Base-by-base conservation (phyloP, 2,797 vertebrate species). In the Siniperca scherzeri region DNA sequence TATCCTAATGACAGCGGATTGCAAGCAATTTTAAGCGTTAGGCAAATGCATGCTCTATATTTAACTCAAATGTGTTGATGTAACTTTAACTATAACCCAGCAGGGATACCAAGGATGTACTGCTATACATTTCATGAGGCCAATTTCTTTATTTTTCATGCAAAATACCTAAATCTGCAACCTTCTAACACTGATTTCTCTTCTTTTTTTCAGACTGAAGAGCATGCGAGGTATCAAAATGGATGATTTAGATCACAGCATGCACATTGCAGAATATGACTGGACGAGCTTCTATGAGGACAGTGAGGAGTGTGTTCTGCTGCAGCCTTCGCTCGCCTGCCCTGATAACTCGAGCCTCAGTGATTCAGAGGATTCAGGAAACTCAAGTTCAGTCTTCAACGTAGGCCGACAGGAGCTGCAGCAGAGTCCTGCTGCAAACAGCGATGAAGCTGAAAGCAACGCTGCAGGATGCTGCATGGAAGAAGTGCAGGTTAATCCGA, bases 241-340 rank as follows among this genome's bases (percentile, higher is more conserved):
- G 98, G 98, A 99, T 86, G 97, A 99, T 91, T 96, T 99, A 60
- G 97, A 99, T 92, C 97, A 99, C 93, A 99, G 98, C 81, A 95
- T 99, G 85, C 94, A 96, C 90, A 96, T 98, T 81, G 97, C 96
- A 5, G 97, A 99, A 86, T 89, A 89, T 48, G 98, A 98, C 82
- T 99, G 98, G 98, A 94, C 93, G 0, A 96, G 94, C 85, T 99
- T 99, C 92, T 95, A 90, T 3, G 93, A 90, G 55, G 94, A 96
- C 0, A 90, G 96, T 0, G 98, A 98, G 64, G 97, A 98, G 92
- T 99, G 98, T 88, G 76, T 86, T 80, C 88, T 98, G 74, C 87
- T 84, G 14, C 96, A 95, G 25, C 95, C 96, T 1, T 64, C 91
- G 1, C 94, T 98, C 56, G 98, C 97, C 82, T 91, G 90, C 0